Evolutionary conservation across 2,888 invertebrate species (phyloP).

Genomic region (Nematopogon swammerdamellus): DNA sequence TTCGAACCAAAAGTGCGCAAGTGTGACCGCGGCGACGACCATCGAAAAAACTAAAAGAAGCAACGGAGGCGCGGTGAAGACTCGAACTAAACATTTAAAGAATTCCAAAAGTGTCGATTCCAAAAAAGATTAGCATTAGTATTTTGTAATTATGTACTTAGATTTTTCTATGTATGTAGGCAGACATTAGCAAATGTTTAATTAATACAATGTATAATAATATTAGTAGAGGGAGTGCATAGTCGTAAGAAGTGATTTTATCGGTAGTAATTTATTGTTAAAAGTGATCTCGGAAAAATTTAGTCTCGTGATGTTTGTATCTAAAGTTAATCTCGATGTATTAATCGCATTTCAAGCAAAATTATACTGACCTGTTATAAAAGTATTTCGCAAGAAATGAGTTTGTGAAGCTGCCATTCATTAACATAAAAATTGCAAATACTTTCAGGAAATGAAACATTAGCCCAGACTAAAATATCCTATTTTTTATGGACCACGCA

Average conservation of each 20-base stretch:
- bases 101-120: constrained; percentile 51
- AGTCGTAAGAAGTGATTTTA: neutral
- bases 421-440: too few relatives aligned
- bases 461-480: too few relatives aligned
- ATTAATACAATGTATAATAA: neutral
- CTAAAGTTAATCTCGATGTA: too few relatives aligned
- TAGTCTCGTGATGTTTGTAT: neutral
- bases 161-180: neutral
- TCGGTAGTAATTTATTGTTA: neutral
- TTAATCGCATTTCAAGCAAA: too few relatives aligned
- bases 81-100: constrained; percentile 20
- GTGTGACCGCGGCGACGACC: neutral
- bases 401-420: too few relatives aligned
- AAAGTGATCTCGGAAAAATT: neutral
- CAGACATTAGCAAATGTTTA: neutral
- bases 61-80: neutral
- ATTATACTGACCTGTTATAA: too few relatives aligned
- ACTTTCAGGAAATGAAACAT: too few relatives aligned
- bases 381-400: too few relatives aligned
- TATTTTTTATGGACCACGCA: too few relatives aligned
- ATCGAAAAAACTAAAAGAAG: neutral
- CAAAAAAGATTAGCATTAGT: constrained; percentile 6
- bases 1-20: neutral
- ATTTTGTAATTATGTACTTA: neutral
- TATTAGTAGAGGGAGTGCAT: neutral